Conservation (phyloP, 2,797 vertebrate genomes). For the Sebastiscus tertius region DNA sequence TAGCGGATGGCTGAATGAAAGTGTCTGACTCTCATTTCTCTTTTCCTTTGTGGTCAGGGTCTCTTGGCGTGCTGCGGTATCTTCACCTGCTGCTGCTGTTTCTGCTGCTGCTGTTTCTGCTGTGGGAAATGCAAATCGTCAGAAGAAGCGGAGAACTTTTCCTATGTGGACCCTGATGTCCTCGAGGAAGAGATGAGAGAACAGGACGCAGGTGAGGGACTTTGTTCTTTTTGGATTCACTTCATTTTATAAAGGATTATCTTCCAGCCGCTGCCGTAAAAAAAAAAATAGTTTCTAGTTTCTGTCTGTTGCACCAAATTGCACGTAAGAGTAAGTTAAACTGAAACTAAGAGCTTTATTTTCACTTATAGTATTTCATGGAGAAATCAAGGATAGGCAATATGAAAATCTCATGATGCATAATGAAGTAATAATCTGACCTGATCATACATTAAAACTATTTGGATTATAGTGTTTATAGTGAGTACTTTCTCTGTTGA, state of each 20-base stretch:
- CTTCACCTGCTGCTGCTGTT: constrained; percentile 90
- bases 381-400: neutral
- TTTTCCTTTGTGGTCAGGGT: constrained; percentile 64
- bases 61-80: constrained; percentile 81
- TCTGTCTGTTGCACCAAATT: too few relatives aligned
- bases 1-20: neutral
- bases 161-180: constrained; percentile 84
- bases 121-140: constrained; percentile 83
- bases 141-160: constrained; percentile 65
- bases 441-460: neutral
- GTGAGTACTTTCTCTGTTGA: neutral
- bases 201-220: constrained; percentile 72
- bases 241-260: neutral
- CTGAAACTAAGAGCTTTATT: too few relatives aligned
- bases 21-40: neutral
- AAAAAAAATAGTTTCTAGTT: neutral
- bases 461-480: neutral
- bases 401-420: neutral
- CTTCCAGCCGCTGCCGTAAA: neutral
- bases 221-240: neutral
- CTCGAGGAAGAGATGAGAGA: constrained; percentile 84
- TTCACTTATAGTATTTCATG: neutral
- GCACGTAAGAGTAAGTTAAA: too few relatives aligned
- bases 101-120: constrained; percentile 89
- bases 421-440: neutral